phyloP scores from a whole-genome alignment of 2,888 invertebrate genomes.

The Atherix ibis region DNA sequence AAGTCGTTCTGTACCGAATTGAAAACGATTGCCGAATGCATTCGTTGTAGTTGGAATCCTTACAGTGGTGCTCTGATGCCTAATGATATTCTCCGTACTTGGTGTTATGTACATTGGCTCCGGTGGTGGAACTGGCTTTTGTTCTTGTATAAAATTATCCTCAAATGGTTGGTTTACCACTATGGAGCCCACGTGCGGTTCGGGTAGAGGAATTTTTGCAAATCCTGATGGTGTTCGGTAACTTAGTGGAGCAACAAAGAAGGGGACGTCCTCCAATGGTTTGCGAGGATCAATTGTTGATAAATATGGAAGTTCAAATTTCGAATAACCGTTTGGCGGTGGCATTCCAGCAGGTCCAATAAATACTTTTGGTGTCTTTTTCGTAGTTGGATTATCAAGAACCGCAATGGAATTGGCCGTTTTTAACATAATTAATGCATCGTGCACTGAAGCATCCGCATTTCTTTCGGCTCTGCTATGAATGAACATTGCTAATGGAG shows the following conservation, averaged over 20 bases:
- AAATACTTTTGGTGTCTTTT: constrained; percentile 57
- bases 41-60: constrained; percentile 18
- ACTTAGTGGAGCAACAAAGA: constrained; percentile 73
- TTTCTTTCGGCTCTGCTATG: constrained; percentile 25
- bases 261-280: constrained; percentile 55
- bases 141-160: constrained; percentile 5
- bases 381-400: constrained; percentile 51
- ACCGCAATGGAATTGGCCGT: constrained; percentile 60
- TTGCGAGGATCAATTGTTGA: constrained; percentile 53
- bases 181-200: constrained; percentile 75
- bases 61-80: constrained; percentile 10
- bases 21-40: background rate
- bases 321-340: constrained; percentile 54
- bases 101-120: constrained; percentile 17
- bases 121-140: constrained; percentile 7
- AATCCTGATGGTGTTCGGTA: constrained; percentile 72
- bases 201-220: constrained; percentile 70
- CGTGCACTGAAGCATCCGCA: constrained; percentile 38
- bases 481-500: constrained; percentile 68
- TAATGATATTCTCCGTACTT: constrained; percentile 13
- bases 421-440: constrained; percentile 53
- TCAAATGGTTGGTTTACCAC: constrained; percentile 43
- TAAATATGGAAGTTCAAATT: constrained; percentile 69
- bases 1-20: background rate
- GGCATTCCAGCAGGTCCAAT: constrained; percentile 63